These are phyloP conservation scores for Ptiloglossa arizonensis DNA, from an alignment of 1,140 invertebrate genomes.

Conservation along the genomic window DNA sequence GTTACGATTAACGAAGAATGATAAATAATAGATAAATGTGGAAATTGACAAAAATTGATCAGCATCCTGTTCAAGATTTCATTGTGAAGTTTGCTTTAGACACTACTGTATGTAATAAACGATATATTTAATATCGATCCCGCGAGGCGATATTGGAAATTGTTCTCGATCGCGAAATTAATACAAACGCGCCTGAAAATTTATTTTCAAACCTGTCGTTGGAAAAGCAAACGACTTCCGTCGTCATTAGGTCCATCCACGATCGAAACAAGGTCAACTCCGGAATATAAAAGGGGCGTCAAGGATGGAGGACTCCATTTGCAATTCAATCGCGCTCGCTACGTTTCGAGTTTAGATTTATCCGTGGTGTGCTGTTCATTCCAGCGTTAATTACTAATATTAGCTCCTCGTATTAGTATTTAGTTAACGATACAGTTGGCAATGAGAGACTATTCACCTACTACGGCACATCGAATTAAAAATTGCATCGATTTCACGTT, in stretches of 20 bases:
- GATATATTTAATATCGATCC: neutral
- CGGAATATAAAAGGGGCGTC: neutral
- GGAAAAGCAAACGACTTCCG: neutral
- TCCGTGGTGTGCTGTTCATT: neutral
- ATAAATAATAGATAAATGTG: no score
- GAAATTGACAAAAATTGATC: no score
- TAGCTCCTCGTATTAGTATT: no score
- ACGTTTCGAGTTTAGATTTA: neutral
- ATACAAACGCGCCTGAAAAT: neutral
- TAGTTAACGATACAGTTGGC: no score
- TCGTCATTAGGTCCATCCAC: neutral
- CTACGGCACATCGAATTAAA: no score
- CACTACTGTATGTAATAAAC: no score
- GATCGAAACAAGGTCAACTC: neutral
- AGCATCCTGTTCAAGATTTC: no score
- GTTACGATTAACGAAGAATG: no score
- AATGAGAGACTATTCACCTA: no score
- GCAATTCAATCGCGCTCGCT: neutral
- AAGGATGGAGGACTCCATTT: neutral
- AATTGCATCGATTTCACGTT: neutral
- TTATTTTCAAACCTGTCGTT: neutral
- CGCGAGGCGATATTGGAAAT: neutral
- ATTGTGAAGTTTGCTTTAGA: no score
- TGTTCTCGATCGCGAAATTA: neutral
- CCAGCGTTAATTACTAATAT: neutral